Evolutionary conservation across 2,888 invertebrate species (phyloP).

Genomic region (Eilema depressum): DNA sequence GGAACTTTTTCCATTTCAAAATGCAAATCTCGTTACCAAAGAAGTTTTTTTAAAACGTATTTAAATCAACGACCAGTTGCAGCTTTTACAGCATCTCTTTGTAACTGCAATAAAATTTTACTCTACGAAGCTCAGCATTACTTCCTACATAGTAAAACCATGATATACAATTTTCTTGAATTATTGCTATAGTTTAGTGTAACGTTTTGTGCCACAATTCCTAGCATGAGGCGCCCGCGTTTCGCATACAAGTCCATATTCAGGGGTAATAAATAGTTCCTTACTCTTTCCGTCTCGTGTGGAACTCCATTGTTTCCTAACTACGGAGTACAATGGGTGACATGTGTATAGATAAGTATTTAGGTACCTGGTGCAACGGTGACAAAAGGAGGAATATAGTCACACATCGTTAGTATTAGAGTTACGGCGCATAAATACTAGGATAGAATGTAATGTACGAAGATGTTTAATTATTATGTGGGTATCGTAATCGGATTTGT

Average conservation of each 20-base stretch:
- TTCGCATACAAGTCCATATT: slow-evolving; percentile 60
- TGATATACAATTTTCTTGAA: slow-evolving; percentile 53
- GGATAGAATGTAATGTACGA: slow-evolving; percentile 21
- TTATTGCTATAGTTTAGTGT: slow-evolving; percentile 45
- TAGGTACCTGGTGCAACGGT: slow-evolving; percentile 34
- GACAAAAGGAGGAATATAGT: slow-evolving; percentile 50
- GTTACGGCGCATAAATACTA: slow-evolving; percentile 32
- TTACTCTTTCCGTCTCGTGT: slow-evolving; percentile 59
- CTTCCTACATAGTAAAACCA: slow-evolving; percentile 47
- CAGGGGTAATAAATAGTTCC: slow-evolving; percentile 68
- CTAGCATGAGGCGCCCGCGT: slow-evolving; percentile 54
- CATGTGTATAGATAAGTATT: slow-evolving; percentile 54
- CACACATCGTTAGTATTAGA: slow-evolving; percentile 54
- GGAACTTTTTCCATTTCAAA: slow-evolving; percentile 3
- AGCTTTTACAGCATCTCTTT: slow-evolving; percentile 42
- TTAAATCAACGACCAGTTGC: slow-evolving; percentile 41
- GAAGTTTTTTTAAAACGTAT: slow-evolving; percentile 30
- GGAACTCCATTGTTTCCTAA: slow-evolving; percentile 72
- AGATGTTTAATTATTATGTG: slow-evolving; percentile 3
- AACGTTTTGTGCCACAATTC: slow-evolving; percentile 52
- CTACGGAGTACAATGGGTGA: slow-evolving; percentile 66
- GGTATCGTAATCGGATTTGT: neutral
- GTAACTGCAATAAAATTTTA: slow-evolving; percentile 45
- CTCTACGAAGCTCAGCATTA: slow-evolving; percentile 33
- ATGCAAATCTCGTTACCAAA: slow-evolving; percentile 21